Evolutionary conservation across 2,888 invertebrate species (phyloP), one percentile per base, ranked within the genome.

Genomic region (Allacma fusca): DNA sequence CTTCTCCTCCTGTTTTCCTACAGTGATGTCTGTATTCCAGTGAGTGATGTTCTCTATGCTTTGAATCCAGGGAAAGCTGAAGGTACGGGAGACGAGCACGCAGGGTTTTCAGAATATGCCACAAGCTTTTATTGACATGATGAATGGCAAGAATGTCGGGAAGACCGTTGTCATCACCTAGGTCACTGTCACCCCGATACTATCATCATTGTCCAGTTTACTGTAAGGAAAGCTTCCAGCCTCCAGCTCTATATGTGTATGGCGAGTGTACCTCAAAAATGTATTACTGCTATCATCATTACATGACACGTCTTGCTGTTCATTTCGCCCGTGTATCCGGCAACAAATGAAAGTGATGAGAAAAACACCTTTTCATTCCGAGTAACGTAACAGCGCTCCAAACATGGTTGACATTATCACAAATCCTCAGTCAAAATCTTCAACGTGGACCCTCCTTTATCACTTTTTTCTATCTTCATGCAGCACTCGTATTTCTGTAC

Each of bases 71-170:
- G 93, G 92, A 62, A 92, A 92, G 87, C 84, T 94, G 19, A 90
- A 91, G 84, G 91, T 91, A 85, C 88, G 88, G 80, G 93, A 94
- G 86, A 92, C 92, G 68, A 85, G 91, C 1, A 91, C 91, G 1
- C 87, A 91, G 79, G 93, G 93, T 1, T 93, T 93, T 86, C 91
- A 92, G 81, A 92, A 92, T 83, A 91, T 91, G 90, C 91, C 91
- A 1, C 88, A 91, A 70, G 92, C 93, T 44, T 90, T 93, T 78
- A 88, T 90, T 75, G 91, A 90, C 19, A 89, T 93, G 85, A 86
- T 90, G 77, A 84, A 86, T 76, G 93, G 93, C 44, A 90, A 90
- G 84, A 93, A 92, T 86, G 88, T 88, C 26, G 93, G 93, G 70
- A 68, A 73, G 59, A 57, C 62, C 5, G 62, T 73, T 34, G 73